These are phyloP conservation scores for Apis laboriosa DNA, from an alignment of 1,140 invertebrate species.

Conservation along the genomic window DNA sequence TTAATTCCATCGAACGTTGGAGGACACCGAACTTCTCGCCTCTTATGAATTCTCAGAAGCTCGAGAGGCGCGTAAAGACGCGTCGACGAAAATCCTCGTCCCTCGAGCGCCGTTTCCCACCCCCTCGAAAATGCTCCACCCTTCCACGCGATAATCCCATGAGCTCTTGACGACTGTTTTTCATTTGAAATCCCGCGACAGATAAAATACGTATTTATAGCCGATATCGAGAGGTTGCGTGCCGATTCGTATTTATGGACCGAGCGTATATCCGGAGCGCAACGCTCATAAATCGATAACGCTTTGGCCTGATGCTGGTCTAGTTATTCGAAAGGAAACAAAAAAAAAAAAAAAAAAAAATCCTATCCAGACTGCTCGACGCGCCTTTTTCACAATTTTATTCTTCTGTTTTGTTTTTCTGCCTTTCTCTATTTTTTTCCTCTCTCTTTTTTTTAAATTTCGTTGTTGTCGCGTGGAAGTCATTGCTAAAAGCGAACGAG, in stretches of 20 bases:
- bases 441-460: background rate
- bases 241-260: constrained; percentile 74
- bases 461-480: background rate
- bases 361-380: constrained; percentile 23
- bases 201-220: constrained; percentile 78
- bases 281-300: constrained; percentile 76
- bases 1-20: constrained; percentile 26
- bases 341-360: constrained; percentile 37
- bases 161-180: constrained; percentile 79
- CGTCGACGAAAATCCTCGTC: constrained; percentile 20
- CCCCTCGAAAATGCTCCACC: constrained; percentile 27
- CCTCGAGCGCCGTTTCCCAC: constrained; percentile 12
- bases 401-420: background rate
- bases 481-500: background rate
- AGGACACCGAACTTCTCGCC: background rate
- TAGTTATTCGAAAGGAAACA: constrained; percentile 10
- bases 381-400: background rate
- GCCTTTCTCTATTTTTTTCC: no score
- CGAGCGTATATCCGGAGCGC: constrained; percentile 62
- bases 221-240: constrained; percentile 71
- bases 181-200: constrained; percentile 76
- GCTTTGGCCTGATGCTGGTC: constrained; percentile 62
- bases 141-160: constrained; percentile 74
- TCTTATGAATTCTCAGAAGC: constrained; percentile 29
- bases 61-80: background rate